Evolutionary conservation across 2,113 vertebrate genomes (phyloP).

Genomic region (Protobothrops mucrosquamatus): DNA sequence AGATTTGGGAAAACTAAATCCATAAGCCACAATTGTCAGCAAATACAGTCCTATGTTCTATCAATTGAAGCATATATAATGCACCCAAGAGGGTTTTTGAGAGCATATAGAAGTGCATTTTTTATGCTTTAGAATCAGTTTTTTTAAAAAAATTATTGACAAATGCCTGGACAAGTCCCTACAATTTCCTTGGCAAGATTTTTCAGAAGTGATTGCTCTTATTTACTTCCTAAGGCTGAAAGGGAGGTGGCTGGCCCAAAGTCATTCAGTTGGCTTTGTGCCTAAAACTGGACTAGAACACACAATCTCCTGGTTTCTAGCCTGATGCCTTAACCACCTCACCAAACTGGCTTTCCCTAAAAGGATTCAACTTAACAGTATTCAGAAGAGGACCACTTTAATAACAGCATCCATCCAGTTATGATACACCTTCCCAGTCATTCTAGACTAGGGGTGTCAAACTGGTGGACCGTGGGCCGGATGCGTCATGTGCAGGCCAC

Average conservation of each 20-base stretch:
- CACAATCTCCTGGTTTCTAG: neutral
- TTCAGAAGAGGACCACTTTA: neutral
- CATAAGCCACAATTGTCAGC: neutral
- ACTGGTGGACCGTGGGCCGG: no score
- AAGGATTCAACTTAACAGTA: neutral
- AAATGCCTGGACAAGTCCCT: neutral
- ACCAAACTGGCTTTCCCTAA: neutral
- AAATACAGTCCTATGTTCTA: neutral
- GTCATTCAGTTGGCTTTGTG: neutral
- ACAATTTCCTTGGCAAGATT: neutral
- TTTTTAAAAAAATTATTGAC: neutral
- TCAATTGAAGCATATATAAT: neutral
- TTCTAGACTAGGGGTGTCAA: neutral
- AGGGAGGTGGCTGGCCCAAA: neutral
- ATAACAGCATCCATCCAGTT: neutral
- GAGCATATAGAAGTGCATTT: neutral
- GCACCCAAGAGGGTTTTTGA: neutral
- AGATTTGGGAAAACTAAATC: neutral
- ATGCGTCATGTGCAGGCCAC: no score
- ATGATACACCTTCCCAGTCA: neutral
- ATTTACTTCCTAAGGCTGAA: neutral
- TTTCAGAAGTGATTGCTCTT: neutral
- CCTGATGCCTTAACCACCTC: neutral
- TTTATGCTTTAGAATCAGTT: neutral
- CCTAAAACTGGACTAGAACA: neutral